Evolutionary conservation across 2,888 invertebrate species (phyloP).

Genomic region (Onthophagus sagittarius): DNA sequence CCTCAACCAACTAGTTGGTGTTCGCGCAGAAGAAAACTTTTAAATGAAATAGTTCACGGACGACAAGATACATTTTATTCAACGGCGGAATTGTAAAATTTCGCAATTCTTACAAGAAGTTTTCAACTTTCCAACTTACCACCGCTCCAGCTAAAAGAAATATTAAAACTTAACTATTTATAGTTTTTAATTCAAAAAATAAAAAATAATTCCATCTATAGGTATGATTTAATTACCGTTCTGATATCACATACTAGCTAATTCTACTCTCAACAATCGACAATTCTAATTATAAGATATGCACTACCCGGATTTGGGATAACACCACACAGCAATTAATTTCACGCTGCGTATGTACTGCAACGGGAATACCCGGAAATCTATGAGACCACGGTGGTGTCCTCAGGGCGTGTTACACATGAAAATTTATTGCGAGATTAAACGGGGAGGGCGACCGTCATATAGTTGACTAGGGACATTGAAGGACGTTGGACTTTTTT

Average conservation of each 20-base stretch:
- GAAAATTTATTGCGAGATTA: neutral
- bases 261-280: neutral
- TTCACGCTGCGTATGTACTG: neutral
- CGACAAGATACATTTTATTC: conserved; percentile 11
- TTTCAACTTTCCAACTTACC: neutral
- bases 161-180: neutral
- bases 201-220: neutral
- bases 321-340: neutral
- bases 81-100: neutral
- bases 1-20: neutral
- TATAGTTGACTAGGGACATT: neutral
- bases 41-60: conserved; percentile 10
- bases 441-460: neutral
- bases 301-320: neutral
- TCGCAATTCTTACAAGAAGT: neutral
- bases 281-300: neutral
- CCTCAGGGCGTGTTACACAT: neutral
- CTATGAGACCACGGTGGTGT: neutral
- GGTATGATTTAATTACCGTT: neutral
- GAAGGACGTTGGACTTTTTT: neutral
- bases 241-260: neutral
- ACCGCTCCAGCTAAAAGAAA: neutral
- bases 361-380: neutral
- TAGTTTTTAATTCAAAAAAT: neutral
- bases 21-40: conserved; percentile 10